These are phyloP conservation scores for Anhinga rufa DNA, from an alignment of 2,113 vertebrate species.

Conservation along the genomic window DNA sequence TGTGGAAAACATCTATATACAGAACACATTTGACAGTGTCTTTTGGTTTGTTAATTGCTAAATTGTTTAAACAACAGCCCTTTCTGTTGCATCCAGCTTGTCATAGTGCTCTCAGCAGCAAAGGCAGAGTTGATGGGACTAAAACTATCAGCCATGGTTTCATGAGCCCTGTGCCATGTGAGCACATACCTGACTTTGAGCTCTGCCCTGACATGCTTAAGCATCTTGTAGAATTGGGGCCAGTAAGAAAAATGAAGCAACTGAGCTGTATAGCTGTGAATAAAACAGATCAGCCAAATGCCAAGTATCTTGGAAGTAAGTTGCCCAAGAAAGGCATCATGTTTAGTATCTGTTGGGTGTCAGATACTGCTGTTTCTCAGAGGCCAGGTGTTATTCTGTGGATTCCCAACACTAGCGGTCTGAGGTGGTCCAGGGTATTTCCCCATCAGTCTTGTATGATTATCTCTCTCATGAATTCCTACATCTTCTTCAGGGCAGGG, in stretches of 20 bases:
- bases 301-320: not conserved
- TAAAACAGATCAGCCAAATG: not conserved
- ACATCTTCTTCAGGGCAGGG: not conserved
- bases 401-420: no score
- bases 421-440: not conserved
- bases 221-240: not conserved
- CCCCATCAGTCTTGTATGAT: not conserved
- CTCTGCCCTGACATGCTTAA: not conserved
- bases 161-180: not conserved
- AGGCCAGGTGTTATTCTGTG: not conserved
- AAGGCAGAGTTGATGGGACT: not conserved
- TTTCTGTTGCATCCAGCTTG: not conserved
- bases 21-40: not conserved
- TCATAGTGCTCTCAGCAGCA: not conserved
- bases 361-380: not conserved
- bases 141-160: not conserved
- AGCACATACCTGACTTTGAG: not conserved
- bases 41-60: slow-evolving; percentile 7
- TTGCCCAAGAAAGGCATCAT: not conserved
- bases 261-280: not conserved
- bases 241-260: not conserved
- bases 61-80: not conserved
- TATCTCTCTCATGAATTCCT: not conserved
- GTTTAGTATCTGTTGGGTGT: not conserved
- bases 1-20: not conserved